These are phyloP conservation scores for Apotomis betuletana DNA, from an alignment of 2,888 invertebrate species.

Conservation along the genomic window DNA sequence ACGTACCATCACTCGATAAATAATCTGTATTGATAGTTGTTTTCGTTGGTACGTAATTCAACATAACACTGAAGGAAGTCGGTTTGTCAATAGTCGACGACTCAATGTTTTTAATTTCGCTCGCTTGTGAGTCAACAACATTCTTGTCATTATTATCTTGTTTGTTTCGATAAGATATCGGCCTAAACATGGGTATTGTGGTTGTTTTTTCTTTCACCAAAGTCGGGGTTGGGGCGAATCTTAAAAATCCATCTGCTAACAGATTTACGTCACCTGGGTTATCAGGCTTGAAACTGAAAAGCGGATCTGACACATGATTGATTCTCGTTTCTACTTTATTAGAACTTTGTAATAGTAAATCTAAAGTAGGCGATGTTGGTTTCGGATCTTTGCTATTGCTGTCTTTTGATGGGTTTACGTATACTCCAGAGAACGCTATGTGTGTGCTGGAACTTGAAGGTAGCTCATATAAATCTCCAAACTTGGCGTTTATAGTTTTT, in stretches of 20 bases:
- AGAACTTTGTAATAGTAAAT: conserved; percentile 54
- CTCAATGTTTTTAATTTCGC: conserved; percentile 48
- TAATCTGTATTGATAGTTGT: conserved; percentile 51
- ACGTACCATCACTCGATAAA: conserved; percentile 55
- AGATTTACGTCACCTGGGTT: conserved; percentile 89
- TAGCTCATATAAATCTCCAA: conserved; percentile 66
- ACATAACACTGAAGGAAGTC: conserved; percentile 86
- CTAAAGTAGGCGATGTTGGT: conserved; percentile 44
- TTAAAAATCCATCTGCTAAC: conserved; percentile 81
- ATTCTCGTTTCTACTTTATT: conserved; percentile 56
- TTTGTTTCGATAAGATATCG: conserved; percentile 55
- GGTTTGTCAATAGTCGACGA: conserved; percentile 53
- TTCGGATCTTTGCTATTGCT: conserved; percentile 46
- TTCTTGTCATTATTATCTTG: conserved; percentile 58
- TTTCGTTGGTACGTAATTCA: conserved; percentile 85
- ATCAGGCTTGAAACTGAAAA: conserved; percentile 88
- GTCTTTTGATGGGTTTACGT: conserved; percentile 63
- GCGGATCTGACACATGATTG: conserved; percentile 83
- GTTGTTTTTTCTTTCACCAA: conserved; percentile 47
- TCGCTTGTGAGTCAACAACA: conserved; percentile 48
- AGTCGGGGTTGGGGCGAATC: conserved; percentile 63
- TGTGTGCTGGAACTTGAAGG: conserved; percentile 61
- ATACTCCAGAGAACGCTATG: conserved; percentile 73
- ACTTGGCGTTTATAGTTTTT: conserved; percentile 75
- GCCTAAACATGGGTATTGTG: conserved; percentile 61